Base-by-base conservation (phyloP, 2,888 invertebrate genomes). In the Heliconius sara region DNA sequence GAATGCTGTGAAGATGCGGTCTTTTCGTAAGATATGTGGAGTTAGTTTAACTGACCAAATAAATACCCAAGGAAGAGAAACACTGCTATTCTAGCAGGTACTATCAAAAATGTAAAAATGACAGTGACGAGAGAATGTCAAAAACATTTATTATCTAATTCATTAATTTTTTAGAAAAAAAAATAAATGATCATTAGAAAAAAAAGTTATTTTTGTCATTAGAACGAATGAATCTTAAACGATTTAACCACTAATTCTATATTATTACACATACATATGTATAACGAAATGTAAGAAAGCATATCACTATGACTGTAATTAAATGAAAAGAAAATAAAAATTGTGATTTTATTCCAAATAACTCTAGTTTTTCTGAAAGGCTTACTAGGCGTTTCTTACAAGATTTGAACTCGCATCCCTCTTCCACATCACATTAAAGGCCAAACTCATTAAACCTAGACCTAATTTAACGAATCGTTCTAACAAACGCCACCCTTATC, bases 141-240 rank as follows among this genome's bases (percentile, higher is more conserved):
- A 19, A 7, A 22, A 52, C 39, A 39, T 39, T 39, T 1, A 10
- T 39, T 39, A 43, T 63, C 39, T 76, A 80, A 81, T 83, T 65
- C 81, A 60, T 79, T 77, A 76, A 65, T 83, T 83, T 80, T 83
- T 80, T 34, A 57, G 57, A 65, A n/a, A 80, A 79, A 67, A 82
- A 83, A 81, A 66, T 79, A 72, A 67, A n/a, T 77, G 79, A 66
- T 68, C 67, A 81, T 81, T 81, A 77, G 68, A 25, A 27, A 27
- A 19, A 22, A 6, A 57, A 34, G 2, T 12, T 9, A 52, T 57
- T 52, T 22, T 4, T 27, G 16, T 39, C 3, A 25, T 70, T 27
- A 27, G 25, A 2, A 65, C 16, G 39, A 25, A 60, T 60, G 12
- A 12, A n/a, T 60, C n/a, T 60, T 60, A n/a, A 12, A n/a, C 60